Evolutionary conservation across 2,888 invertebrate genomes (phyloP).

Genomic region (Nomada ruficornis): DNA sequence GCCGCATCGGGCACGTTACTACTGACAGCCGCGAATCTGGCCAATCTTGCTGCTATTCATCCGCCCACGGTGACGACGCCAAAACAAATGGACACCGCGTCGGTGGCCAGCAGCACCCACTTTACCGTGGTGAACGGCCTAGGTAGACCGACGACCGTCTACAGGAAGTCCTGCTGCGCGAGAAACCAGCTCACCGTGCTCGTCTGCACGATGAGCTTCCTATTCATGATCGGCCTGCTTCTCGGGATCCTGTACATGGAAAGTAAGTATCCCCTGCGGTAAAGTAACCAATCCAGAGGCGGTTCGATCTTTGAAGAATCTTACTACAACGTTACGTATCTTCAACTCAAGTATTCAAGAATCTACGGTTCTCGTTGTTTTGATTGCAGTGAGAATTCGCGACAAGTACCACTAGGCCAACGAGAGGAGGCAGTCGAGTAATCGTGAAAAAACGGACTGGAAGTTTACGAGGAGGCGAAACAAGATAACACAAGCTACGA

Average conservation of each 20-base stretch:
- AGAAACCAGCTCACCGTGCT: slow-evolving; percentile 93
- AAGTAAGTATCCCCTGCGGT: slow-evolving; percentile 87
- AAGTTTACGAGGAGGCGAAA: not conserved
- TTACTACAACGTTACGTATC: too few species aligned
- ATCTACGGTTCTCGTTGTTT: slow-evolving; percentile 51
- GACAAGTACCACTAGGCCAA: slow-evolving; percentile 79
- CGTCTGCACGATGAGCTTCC: slow-evolving; percentile 92
- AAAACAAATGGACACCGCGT: slow-evolving; percentile 88
- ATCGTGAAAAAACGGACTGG: slow-evolving; percentile 40
- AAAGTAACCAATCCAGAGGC: not conserved
- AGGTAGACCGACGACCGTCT: slow-evolving; percentile 87
- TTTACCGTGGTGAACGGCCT: slow-evolving; percentile 94
- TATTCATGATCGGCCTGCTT: slow-evolving; percentile 92
- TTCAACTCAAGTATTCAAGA: slow-evolving; percentile 22
- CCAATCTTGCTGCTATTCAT: slow-evolving; percentile 83
- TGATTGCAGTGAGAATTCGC: slow-evolving; percentile 86
- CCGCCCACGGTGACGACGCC: slow-evolving; percentile 83
- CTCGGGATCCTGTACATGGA: slow-evolving; percentile 93
- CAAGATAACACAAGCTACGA: not conserved
- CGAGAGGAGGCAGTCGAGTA: slow-evolving; percentile 29
- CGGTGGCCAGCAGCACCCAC: slow-evolving; percentile 94
- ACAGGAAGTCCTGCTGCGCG: slow-evolving; percentile 89
- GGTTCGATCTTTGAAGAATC: not conserved
- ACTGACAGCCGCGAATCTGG: slow-evolving; percentile 91
- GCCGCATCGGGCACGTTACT: slow-evolving; percentile 92